Percentiles rank a stretch among this genome's conserved stretches.
Conservation (phyloP, 2,888 invertebrate species). For the Lasius fuliginosus region DNA sequence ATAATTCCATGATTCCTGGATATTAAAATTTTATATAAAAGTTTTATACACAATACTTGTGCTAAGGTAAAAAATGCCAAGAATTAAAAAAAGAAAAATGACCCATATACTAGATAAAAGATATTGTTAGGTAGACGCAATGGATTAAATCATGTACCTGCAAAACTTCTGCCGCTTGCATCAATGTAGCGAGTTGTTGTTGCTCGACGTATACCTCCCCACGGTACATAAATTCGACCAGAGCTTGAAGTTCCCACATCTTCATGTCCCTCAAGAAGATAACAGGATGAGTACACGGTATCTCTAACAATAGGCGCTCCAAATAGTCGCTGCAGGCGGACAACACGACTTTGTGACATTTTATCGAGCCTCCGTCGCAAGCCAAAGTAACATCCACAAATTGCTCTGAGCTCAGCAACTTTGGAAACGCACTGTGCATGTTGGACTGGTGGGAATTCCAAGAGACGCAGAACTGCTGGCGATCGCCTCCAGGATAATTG, state of each 20-base stretch:
- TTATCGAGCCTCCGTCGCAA: slow-evolving; percentile 94
- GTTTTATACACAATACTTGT: neutral
- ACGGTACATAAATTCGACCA: slow-evolving; percentile 85
- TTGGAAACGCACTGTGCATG: slow-evolving; percentile 92
- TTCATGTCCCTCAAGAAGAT: slow-evolving; percentile 93
- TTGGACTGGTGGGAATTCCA: slow-evolving; percentile 95
- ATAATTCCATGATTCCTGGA: neutral
- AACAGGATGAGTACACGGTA: slow-evolving; percentile 95
- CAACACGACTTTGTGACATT: slow-evolving; percentile 95
- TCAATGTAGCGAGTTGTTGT: slow-evolving; percentile 83
- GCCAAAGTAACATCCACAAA: slow-evolving; percentile 96
- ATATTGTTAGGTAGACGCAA: neutral
- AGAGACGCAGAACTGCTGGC: slow-evolving; percentile 91
- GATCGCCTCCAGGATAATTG: slow-evolving; percentile 83
- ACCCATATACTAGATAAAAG: too few species aligned
- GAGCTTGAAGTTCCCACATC: slow-evolving; percentile 85
- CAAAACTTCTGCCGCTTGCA: slow-evolving; percentile 85
- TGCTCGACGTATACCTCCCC: slow-evolving; percentile 85
- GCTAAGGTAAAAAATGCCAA: neutral
- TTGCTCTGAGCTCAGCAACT: slow-evolving; percentile 91
- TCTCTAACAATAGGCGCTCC: slow-evolving; percentile 93
- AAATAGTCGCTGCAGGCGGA: slow-evolving; percentile 95
- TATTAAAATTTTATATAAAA: too few species aligned
- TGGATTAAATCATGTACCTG: slow-evolving; percentile 76
- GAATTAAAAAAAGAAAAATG: neutral